Evolutionary conservation across 2,113 vertebrate species (phyloP).

Genomic region (Diadophis punctatus): DNA sequence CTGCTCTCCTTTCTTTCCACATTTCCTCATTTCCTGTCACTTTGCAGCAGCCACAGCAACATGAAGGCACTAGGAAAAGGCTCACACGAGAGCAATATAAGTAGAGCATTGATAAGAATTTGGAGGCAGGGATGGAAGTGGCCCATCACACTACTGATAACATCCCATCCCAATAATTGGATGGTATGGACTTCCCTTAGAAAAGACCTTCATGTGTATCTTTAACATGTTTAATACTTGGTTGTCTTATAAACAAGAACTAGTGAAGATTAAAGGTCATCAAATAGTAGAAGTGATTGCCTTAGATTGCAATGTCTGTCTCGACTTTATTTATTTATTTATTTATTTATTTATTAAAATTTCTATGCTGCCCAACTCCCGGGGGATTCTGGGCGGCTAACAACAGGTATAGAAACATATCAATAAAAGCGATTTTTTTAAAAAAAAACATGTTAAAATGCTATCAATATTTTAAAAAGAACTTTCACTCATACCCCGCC

Average conservation of each 20-base stretch:
- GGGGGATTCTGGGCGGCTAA: too few relatives aligned
- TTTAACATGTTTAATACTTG: not conserved
- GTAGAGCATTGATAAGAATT: not conserved
- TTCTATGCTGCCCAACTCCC: too few relatives aligned
- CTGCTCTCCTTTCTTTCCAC: not conserved
- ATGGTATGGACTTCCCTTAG: not conserved
- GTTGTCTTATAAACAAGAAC: not conserved
- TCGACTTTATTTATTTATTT: too few relatives aligned
- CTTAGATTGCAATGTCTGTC: not conserved
- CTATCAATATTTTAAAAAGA: too few relatives aligned
- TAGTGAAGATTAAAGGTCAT: not conserved
- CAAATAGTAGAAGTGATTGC: not conserved
- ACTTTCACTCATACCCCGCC: too few relatives aligned
- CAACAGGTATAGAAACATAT: too few relatives aligned
- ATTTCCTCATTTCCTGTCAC: not conserved
- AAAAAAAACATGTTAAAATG: too few relatives aligned
- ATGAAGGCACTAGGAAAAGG: not conserved
- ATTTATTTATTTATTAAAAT: too few relatives aligned
- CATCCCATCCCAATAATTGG: not conserved
- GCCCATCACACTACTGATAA: too few relatives aligned
- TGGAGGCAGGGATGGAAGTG: not conserved
- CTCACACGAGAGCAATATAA: not conserved
- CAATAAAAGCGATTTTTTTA: too few relatives aligned
- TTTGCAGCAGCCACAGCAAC: not conserved
- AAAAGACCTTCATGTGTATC: not conserved